Base-by-base conservation (phyloP, 2,888 invertebrate genomes). In the Hermaeophaga mercurialis region DNA sequence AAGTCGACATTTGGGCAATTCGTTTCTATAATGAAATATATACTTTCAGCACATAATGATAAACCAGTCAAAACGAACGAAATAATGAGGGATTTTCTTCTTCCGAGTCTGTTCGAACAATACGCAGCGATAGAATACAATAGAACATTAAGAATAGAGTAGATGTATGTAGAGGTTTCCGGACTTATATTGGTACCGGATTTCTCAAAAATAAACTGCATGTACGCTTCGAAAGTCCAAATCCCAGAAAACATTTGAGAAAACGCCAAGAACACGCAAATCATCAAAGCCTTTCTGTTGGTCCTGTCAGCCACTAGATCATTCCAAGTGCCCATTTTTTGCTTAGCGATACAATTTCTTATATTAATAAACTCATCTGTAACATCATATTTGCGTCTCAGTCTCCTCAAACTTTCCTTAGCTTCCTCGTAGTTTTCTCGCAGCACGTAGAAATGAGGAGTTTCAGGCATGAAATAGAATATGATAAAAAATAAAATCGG, bases 401-500 rank as follows among this genome's bases (percentile, higher is more conserved):
- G 48, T 46, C 46, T 61, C 39, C 63, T 63, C 36, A 74, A 56
- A 2, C 70, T 63, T 8, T 52, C 45, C 48, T 59, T 54, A 8
- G 73, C 73, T 54, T 67, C 64, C 6, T 66, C 63, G 1, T 58
- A 24, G 19, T 57, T 55, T 3, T 59, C 58, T 44, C 69, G 68
- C 63, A 66, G 65, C 9, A 71, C 18, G 7, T 60, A 63, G 47
- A 56, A 72, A 54, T 73, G 73, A 0, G 73, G 73, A 7, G 67
- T 62, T 77, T 89, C 88, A 8, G 88, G 88, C 69, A 87, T 78
- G 68, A 82, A 83, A 33, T 74, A 9, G 72, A 86, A 83, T 12
- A 80, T 75, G 11, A 83, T 49, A 17, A 85, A 73, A 66, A 85
- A 83, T 24, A 83, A 65, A 33, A 85, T 73, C 8, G 86, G 84